Percentiles rank a stretch among this genome's conserved stretches.
phyloP scores from a whole-genome alignment of 2,888 invertebrate species.

The Ditula angustiorana region DNA sequence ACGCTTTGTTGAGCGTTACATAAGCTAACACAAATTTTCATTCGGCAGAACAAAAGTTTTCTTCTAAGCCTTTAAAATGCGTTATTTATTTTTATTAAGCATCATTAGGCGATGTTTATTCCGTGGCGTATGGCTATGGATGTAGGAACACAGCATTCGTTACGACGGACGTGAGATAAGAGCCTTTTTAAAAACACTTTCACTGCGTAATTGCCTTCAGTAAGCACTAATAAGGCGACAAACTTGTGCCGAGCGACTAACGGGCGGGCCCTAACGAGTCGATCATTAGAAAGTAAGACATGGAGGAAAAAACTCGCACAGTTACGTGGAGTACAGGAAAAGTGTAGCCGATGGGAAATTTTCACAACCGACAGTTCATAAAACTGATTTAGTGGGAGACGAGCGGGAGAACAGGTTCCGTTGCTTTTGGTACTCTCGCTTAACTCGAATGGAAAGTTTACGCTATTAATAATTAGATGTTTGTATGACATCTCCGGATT shows the following conservation, averaged over 20 bases:
- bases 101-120: slow-evolving; percentile 29
- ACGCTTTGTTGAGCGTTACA: background rate
- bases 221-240: slow-evolving; percentile 65
- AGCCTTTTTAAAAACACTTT: slow-evolving; percentile 67
- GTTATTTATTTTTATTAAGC: slow-evolving; percentile 25
- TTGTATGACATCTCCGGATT: background rate
- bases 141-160: slow-evolving; percentile 45
- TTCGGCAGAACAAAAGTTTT: background rate
- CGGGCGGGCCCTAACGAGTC: slow-evolving; percentile 44
- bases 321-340: slow-evolving; percentile 60
- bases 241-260: slow-evolving; percentile 46
- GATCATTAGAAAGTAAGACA: slow-evolving; percentile 57
- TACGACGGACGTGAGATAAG: slow-evolving; percentile 65
- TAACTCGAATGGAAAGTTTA: slow-evolving; percentile 27
- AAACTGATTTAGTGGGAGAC: slow-evolving; percentile 21
- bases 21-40: slow-evolving; percentile 8
- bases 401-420: slow-evolving; percentile 29
- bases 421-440: slow-evolving; percentile 23
- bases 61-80: slow-evolving; percentile 9
- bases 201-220: slow-evolving; percentile 69
- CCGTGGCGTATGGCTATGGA: slow-evolving; percentile 24
- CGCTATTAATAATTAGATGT: background rate
- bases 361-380: slow-evolving; percentile 33
- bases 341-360: slow-evolving; percentile 45
- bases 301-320: slow-evolving; percentile 54